These are phyloP conservation scores for Novumbra hubbsi DNA, from an alignment of 2,797 vertebrate species.

Conservation along the genomic window DNA sequence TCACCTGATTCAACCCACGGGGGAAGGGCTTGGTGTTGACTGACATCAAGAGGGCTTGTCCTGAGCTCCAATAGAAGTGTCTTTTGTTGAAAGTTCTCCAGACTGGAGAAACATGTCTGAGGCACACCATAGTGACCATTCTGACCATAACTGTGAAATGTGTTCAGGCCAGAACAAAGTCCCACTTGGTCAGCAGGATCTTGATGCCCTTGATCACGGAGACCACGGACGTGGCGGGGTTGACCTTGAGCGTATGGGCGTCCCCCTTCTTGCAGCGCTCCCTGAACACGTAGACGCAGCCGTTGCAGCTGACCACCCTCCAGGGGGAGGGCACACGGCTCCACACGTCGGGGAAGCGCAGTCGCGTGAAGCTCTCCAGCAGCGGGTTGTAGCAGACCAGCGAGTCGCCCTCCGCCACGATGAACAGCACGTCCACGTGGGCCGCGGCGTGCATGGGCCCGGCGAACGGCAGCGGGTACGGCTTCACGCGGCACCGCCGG, in stretches of 20 bases:
- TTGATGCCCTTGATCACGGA: conserved; percentile 92
- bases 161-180: conserved; percentile 92
- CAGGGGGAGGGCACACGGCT: conserved; percentile 93
- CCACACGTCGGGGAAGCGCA: conserved; percentile 95
- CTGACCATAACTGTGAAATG: too few relatives aligned
- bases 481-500: conserved; percentile 91
- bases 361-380: conserved; percentile 94
- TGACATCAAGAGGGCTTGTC: too few relatives aligned
- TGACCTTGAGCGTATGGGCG: conserved; percentile 93
- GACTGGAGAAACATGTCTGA: too few relatives aligned
- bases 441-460: conserved; percentile 95
- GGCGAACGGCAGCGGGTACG: conserved; percentile 92
- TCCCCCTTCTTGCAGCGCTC: conserved; percentile 98
- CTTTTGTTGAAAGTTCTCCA: too few relatives aligned
- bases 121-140: too few relatives aligned
- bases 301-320: conserved; percentile 98
- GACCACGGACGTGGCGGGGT: conserved; percentile 94
- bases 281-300: conserved; percentile 95
- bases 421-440: conserved; percentile 96
- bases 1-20: too few relatives aligned
- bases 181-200: conserved; percentile 95
- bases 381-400: conserved; percentile 96
- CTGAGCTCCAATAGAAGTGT: too few relatives aligned
- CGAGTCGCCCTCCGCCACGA: conserved; percentile 93
- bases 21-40: too few relatives aligned